phyloP scores from a whole-genome alignment of 2,888 invertebrate species.

The Cryptops parisi region DNA sequence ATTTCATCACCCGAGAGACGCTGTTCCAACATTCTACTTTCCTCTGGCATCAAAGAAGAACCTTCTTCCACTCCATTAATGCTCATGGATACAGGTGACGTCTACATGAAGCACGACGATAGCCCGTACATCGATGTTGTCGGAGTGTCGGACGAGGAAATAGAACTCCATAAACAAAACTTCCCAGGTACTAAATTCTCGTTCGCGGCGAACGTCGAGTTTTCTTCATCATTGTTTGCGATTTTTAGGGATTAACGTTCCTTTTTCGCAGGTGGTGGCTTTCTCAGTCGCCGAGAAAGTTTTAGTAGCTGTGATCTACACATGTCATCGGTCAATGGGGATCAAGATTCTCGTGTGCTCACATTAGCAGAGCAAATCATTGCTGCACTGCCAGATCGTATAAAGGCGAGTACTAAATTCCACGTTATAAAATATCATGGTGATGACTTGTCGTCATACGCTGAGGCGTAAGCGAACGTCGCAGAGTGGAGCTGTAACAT shows the following conservation, averaged over 20 bases:
- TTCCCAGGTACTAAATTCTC: conserved; percentile 8
- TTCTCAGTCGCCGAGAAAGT: conserved; percentile 23
- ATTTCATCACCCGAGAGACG: conserved; percentile 20
- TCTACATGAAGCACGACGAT: conserved; percentile 9
- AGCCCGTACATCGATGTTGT: conserved; percentile 21
- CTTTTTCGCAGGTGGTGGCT: conserved; percentile 15
- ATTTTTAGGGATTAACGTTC: no score
- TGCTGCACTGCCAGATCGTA: conserved; percentile 93
- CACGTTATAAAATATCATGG: no score
- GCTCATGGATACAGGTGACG: conserved; percentile 19
- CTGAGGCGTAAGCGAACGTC: no score
- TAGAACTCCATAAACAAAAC: conserved; percentile 19
- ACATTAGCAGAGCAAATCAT: conserved; percentile 96
- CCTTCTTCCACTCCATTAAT: conserved; percentile 16
- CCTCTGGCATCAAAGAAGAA: conserved; percentile 18
- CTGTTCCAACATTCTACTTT: neutral
- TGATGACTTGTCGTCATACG: no score
- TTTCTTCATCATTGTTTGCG: no score
- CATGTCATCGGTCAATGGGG: conserved; percentile 43
- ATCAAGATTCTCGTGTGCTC: conserved; percentile 78
- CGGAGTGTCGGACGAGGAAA: conserved; percentile 22
- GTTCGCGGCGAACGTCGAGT: no score
- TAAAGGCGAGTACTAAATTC: conserved; percentile 76
- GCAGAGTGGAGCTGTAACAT: no score
- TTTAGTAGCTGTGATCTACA: conserved; percentile 24